Evolutionary conservation across 2,888 invertebrate genomes (phyloP).

Genomic region (Pelosia muscerda): DNA sequence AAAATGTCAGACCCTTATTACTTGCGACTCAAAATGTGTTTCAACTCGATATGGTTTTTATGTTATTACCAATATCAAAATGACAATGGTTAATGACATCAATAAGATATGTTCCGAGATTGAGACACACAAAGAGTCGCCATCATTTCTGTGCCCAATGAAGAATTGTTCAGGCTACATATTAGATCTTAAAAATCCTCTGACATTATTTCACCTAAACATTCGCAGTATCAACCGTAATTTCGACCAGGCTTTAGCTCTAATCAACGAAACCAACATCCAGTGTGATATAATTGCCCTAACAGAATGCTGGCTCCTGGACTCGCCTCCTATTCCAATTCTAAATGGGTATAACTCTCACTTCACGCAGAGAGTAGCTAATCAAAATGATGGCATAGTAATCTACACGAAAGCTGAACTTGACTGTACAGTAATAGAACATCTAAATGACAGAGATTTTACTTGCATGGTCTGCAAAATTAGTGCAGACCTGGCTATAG

Average conservation of each 20-base stretch:
- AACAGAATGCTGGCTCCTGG: neutral
- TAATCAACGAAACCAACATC: neutral
- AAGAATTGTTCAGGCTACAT: neutral
- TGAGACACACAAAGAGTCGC: constrained; percentile 1
- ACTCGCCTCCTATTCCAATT: neutral
- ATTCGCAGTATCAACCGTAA: neutral
- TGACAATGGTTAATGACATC: neutral
- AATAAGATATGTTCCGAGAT: neutral
- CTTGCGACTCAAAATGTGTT: neutral
- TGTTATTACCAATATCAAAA: neutral
- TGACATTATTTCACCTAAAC: neutral
- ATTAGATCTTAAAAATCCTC: neutral
- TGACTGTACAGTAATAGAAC: neutral
- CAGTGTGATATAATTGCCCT: neutral
- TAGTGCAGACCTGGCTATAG: neutral
- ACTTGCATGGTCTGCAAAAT: neutral
- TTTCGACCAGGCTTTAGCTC: neutral
- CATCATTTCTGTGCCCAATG: neutral
- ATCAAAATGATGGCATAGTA: constrained; percentile 2
- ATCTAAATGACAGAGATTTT: neutral
- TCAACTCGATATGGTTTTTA: neutral
- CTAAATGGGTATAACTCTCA: neutral
- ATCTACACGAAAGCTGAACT: neutral
- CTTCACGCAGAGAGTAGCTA: neutral
- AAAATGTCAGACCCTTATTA: neutral